A percentile compares a stretch with the other conserved stretches of the same genome.
Conservation (phyloP, 1,140 invertebrate genomes). For the Paraescarpia echinospica region DNA sequence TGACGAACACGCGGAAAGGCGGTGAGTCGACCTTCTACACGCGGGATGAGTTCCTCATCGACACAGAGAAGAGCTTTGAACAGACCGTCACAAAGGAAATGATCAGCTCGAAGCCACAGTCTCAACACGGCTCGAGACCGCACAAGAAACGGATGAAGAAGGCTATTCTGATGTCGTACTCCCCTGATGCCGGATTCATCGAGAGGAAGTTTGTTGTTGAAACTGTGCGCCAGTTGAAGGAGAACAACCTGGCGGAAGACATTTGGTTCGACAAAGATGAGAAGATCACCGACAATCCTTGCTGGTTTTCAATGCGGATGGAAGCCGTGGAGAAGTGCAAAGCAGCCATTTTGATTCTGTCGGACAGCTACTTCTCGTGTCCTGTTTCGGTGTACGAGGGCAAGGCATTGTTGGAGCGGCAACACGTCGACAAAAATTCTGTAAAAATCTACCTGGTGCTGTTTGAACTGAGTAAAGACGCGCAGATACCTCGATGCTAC, state of each 20-base stretch:
- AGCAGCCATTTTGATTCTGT: slow-evolving; percentile 50
- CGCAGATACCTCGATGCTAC: slow-evolving; percentile 47
- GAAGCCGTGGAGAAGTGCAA: slow-evolving; percentile 53
- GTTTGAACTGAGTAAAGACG: slow-evolving; percentile 41
- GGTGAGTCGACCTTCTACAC: not conserved
- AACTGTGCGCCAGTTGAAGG: slow-evolving; percentile 50
- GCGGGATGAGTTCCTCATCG: not conserved
- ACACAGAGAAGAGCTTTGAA: not conserved
- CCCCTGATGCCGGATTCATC: slow-evolving; percentile 54
- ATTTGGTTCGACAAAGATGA: slow-evolving; percentile 58
- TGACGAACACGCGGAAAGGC: not conserved
- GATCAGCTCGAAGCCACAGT: not conserved
- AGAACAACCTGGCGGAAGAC: slow-evolving; percentile 54
- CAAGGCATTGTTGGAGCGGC: slow-evolving; percentile 50
- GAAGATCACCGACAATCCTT: slow-evolving; percentile 50
- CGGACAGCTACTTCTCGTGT: slow-evolving; percentile 53
- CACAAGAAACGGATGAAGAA: slow-evolving; percentile 41
- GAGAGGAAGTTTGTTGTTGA: slow-evolving; percentile 55
- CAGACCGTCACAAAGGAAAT: not conserved
- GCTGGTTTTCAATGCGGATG: slow-evolving; percentile 54
- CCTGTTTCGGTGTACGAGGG: slow-evolving; percentile 55
- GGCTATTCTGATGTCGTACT: slow-evolving; percentile 54
- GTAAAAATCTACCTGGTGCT: slow-evolving; percentile 50
- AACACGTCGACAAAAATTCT: slow-evolving; percentile 35
- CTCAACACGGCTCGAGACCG: not conserved